These are phyloP conservation scores for Drosophila subobscura DNA, from an alignment of 1,140 invertebrate species.

Conservation along the genomic window DNA sequence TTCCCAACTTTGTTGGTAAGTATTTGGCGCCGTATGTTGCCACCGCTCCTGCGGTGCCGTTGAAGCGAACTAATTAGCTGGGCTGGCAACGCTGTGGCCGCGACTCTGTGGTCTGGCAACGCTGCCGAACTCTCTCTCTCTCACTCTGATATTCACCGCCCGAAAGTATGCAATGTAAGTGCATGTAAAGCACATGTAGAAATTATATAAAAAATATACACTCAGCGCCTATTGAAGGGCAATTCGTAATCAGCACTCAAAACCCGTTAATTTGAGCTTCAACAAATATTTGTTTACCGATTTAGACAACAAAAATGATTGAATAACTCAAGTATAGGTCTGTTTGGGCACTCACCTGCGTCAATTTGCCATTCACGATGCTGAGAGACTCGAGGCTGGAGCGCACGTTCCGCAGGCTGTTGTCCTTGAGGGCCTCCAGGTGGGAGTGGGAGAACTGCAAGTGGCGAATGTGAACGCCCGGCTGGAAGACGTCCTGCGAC, in stretches of 20 bases:
- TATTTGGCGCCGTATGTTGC: conserved; percentile 72
- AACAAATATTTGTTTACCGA: no score
- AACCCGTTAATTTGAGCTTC: no score
- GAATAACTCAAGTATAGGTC: conserved; percentile 5
- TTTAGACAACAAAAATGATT: no score
- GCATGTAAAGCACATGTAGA: no score
- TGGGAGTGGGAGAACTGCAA: conserved; percentile 93
- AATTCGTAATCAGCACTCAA: no score
- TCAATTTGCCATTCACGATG: conserved; percentile 91
- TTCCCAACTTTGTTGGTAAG: conserved; percentile 71
- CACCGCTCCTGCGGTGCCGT: conserved; percentile 19
- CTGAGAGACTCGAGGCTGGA: conserved; percentile 91
- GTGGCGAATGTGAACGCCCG: conserved; percentile 89
- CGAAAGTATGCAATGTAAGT: conserved; percentile 36
- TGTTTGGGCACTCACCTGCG: conserved; percentile 82
- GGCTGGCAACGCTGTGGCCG: no score
- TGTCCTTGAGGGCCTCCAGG: conserved; percentile 89
- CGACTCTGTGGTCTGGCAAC: no score
- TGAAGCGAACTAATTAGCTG: conserved; percentile 33
- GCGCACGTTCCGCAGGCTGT: conserved; percentile 89
- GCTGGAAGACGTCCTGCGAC: conserved; percentile 88
- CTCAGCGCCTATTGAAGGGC: no score
- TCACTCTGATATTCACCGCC: background rate
- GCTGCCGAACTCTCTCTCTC: no score
- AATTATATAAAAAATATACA: no score